Base-by-base conservation (phyloP, 2,113 vertebrate genomes). In the Leptobrachium leishanense region DNA sequence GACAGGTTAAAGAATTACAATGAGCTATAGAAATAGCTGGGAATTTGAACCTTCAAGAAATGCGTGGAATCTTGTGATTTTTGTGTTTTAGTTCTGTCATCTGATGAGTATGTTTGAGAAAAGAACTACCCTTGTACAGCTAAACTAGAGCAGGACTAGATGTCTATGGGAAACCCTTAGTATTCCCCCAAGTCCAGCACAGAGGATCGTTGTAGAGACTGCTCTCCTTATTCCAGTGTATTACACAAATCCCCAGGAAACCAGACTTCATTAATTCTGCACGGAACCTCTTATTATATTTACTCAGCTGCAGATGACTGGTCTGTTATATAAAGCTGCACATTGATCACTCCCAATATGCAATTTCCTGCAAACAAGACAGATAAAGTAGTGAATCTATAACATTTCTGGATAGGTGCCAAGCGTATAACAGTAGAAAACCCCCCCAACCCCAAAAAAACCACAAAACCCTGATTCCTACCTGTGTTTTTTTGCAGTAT, bases 271-370 rank as follows among this genome's bases (percentile, higher is more conserved):
- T 81, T 81, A 81, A 81, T 81, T 74, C 78, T 57, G 64, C 78
- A 81, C 78, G 71, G 71, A 81, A 81, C 71, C 59, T 54, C 78
- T 81, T 81, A 81, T 81, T 68, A 74, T 81, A 74, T 81, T 81
- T 81, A 81, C 65, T 81, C 78, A 81, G 78, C 78, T 80, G 78
- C 78, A n/a, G 73, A 81, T 62, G 78, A 50, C 72, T 81, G 64
- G 78, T 74, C 78, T 81, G 77, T 81, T 81, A 68, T 81, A 81
- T 80, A 81, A 81, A 81, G 78, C 78, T 81, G 64, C 74, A 81
- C 78, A 74, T 81, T 81, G 78, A 80, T 81, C 78, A 81, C 78
- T 74, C 78, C 72, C 78, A 74, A 81, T 80, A 81, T 81, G 78
- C 71, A 81, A 81, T 81, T 81, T 81, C 78, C 78, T 81, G 64